Conservation (phyloP, 1,140 invertebrate species). For the Melipona quadrifasciata region DNA sequence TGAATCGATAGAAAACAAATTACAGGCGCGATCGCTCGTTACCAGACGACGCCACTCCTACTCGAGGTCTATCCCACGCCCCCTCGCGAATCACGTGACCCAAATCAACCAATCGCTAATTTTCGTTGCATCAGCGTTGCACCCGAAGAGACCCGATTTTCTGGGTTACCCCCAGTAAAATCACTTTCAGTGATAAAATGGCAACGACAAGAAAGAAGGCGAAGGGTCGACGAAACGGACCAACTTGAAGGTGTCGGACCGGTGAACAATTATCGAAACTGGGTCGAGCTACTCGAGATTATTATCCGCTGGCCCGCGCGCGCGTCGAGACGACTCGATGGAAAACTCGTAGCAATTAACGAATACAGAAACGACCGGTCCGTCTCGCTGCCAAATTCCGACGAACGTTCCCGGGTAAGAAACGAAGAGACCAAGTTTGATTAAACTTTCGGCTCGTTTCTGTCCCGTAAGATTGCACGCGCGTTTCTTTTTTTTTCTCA, state of each 20-base stretch:
- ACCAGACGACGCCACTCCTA: no score
- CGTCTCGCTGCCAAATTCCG: conserved; percentile 37
- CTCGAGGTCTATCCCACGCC: no score
- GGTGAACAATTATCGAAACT: conserved; percentile 59
- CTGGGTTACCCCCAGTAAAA: no score
- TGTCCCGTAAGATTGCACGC: background rate
- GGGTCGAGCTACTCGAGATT: conserved; percentile 53
- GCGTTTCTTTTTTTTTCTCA: background rate
- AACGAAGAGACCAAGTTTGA: conserved; percentile 24
- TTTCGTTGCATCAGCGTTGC: no score
- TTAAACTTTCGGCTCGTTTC: conserved; percentile 31
- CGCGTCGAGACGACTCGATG: conserved; percentile 10
- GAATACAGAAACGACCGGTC: conserved; percentile 29
- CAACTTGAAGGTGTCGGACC: conserved; percentile 35
- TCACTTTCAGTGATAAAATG: no score
- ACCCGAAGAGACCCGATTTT: no score
- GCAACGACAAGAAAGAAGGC: background rate
- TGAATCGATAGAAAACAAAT: no score
- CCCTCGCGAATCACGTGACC: no score
- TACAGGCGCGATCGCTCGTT: no score
- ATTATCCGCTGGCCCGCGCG: conserved; percentile 36
- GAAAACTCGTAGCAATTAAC: conserved; percentile 46
- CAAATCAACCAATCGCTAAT: no score
- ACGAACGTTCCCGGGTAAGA: conserved; percentile 6
- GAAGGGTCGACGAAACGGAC: background rate